These are phyloP conservation scores for Ptiloglossa arizonensis DNA, from an alignment of 1,140 invertebrate species.

Conservation along the genomic window DNA sequence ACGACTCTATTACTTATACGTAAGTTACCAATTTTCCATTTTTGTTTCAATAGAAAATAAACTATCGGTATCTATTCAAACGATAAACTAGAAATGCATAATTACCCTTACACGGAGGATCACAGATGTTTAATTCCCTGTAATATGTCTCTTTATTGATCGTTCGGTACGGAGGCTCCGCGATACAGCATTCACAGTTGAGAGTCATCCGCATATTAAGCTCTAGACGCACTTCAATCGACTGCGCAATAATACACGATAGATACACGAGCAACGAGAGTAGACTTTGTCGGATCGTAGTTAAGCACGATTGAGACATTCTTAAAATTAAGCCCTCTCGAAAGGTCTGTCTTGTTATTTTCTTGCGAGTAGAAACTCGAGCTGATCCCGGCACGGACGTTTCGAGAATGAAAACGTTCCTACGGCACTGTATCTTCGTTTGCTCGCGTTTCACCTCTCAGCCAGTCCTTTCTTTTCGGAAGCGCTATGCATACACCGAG, in stretches of 20 bases:
- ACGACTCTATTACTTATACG: too few relatives aligned
- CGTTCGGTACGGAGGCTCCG: too few relatives aligned
- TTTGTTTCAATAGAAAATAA: too few relatives aligned
- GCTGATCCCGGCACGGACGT: neutral
- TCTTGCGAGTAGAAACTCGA: constrained; percentile 3
- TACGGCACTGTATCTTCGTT: neutral
- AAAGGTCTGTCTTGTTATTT: constrained; percentile 56
- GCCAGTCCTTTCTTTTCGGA: constrained; percentile 20
- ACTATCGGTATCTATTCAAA: too few relatives aligned
- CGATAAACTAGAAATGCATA: too few relatives aligned
- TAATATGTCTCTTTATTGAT: too few relatives aligned
- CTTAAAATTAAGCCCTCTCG: constrained; percentile 59
- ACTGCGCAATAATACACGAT: constrained; percentile 69
- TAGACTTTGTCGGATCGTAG: constrained; percentile 22
- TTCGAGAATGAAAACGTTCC: constrained; percentile 10
- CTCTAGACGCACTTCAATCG: constrained; percentile 33
- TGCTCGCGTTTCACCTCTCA: neutral
- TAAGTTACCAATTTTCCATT: too few relatives aligned
- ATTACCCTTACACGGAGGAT: too few relatives aligned
- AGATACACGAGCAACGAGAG: constrained; percentile 67
- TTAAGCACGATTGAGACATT: constrained; percentile 43
- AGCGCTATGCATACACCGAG: neutral
- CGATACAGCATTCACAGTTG: too few relatives aligned
- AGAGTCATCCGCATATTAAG: too few relatives aligned
- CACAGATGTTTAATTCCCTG: too few relatives aligned